Conservation (phyloP, 2,113 vertebrate genomes). For the Acanthisitta chloris region DNA sequence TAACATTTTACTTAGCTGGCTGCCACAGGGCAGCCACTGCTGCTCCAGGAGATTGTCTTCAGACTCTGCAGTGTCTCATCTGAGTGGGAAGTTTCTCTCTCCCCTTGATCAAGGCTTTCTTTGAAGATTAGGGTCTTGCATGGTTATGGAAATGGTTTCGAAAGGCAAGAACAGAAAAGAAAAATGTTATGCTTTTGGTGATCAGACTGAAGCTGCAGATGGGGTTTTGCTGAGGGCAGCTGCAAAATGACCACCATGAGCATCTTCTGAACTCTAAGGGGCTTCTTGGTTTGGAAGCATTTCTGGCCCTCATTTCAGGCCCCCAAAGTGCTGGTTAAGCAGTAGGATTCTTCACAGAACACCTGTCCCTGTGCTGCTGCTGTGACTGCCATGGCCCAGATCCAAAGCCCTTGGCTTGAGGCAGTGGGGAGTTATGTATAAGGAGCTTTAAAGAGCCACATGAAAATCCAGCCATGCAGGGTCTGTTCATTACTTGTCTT, state of each 20-base stretch:
- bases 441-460: not conserved
- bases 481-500: not conserved
- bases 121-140: constrained; percentile 44
- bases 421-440: not conserved
- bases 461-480: not conserved
- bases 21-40: constrained; percentile 45
- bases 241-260: not conserved
- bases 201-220: not conserved
- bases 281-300: not conserved
- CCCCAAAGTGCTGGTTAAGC: not conserved
- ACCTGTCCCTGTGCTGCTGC: not conserved
- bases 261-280: not conserved
- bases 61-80: not conserved
- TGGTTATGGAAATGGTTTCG: constrained; percentile 18
- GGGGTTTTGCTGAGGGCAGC: not conserved
- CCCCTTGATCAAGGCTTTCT: constrained; percentile 38
- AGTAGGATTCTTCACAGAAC: not conserved
- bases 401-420: not conserved
- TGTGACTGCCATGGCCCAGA: not conserved
- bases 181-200: not conserved
- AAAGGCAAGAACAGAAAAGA: constrained; percentile 13
- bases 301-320: not conserved
- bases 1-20: constrained; percentile 31
- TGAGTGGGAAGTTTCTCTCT: constrained; percentile 3
- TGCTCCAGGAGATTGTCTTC: constrained; percentile 31